Evolutionary conservation across 2,113 vertebrate species (phyloP), one percentile per base, ranked within the genome.

Genomic region (Tonatia bakeri): DNA sequence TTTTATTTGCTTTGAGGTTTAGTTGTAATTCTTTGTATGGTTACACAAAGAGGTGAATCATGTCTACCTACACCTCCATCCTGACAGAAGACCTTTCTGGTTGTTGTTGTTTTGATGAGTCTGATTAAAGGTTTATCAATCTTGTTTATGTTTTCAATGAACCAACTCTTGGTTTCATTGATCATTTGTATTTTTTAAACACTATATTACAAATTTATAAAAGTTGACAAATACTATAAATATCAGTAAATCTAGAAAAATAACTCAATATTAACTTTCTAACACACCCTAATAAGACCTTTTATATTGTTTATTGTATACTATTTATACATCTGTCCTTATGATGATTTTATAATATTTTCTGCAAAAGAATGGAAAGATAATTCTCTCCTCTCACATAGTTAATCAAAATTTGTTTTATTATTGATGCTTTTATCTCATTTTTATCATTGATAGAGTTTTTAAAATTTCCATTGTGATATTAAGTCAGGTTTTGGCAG

Each of bases 221-320:
- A 85, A 94, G 73, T 22, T 85, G 38, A 90, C 20, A 94, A 92
- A 47, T 87, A 93, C 28, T 36, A 92, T 9, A 81, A 88, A 93
- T 15, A 91, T 56, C 43, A 54, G 7, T 90, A 87, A 87, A 67
- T 43, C 3, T 79, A 75, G n/a, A 86, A 92, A 90, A 94, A 83
- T 64, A 93, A 94, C 14, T 31, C 75, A 87, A 81, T 79, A 84
- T 43, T 89, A 85, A 64, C 79, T 65, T 86, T 67, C 59, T 28
- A 31, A 45, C 38, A 89, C 10, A 83, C 12, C 15, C 40, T 2
- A 69, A 19, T 40, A 91, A 76, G 36, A 43, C 7, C 59, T 70
- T 45, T 47, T 86, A 43, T 88, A 31, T 72, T 52, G 22, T 50
- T 76, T 8, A 19, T 43, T 91, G 59, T 5, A 59, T 79, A 77